Evolutionary conservation across 2,797 vertebrate genomes (phyloP).

Genomic region (Melanitta fusca): DNA sequence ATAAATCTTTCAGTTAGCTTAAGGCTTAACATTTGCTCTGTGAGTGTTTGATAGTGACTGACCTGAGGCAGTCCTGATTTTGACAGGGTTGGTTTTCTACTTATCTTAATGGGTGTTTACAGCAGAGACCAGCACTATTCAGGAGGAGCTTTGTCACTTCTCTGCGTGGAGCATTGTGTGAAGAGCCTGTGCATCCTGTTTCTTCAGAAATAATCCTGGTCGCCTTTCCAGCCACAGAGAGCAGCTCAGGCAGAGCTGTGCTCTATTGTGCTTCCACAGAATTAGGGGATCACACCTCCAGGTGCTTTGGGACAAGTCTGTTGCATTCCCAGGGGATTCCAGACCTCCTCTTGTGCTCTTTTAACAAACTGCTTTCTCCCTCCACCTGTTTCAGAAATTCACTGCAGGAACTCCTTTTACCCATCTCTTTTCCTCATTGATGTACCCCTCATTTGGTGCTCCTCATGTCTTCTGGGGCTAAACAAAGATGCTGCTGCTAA

Average conservation of each 20-base stretch:
- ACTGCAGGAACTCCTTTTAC: not conserved
- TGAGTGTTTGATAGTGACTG: not conserved
- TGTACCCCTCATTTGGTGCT: not conserved
- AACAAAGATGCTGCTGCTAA: not conserved
- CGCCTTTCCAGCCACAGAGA: not conserved
- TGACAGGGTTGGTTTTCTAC: not conserved
- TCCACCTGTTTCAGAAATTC: not conserved
- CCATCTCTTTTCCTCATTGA: not conserved
- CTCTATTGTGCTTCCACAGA: not conserved
- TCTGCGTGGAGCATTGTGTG: not conserved
- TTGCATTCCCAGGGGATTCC: not conserved
- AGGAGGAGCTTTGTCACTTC: not conserved
- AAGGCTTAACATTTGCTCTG: not conserved
- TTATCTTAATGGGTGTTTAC: not conserved
- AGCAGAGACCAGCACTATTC: not conserved
- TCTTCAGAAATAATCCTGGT: not conserved
- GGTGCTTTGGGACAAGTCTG: not conserved
- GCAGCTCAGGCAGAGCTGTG: not conserved
- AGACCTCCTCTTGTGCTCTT: not conserved
- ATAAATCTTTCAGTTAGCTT: not conserved
- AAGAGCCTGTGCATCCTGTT: accelerated
- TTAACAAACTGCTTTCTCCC: not conserved
- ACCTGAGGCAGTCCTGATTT: not conserved
- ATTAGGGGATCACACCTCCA: not conserved
- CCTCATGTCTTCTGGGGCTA: not conserved